Conservation (phyloP, 2,113 vertebrate species). For the Morone chrysops region DNA sequence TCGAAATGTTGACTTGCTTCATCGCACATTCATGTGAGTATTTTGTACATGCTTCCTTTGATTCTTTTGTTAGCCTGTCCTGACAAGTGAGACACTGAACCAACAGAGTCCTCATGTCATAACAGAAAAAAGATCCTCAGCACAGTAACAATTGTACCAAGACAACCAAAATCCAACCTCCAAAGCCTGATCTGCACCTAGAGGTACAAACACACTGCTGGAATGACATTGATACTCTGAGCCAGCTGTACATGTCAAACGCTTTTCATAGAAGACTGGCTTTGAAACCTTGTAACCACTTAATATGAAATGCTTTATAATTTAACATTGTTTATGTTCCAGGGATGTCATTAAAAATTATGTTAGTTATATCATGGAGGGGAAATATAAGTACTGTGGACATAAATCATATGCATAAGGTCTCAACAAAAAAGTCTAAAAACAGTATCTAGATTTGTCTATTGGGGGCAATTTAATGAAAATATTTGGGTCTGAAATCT, state of each 20-base stretch:
- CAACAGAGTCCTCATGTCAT: conserved; percentile 52
- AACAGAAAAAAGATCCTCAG: conserved; percentile 40
- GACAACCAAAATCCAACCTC: conserved; percentile 19
- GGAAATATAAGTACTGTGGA: background rate
- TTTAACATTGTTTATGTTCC: conserved; percentile 5
- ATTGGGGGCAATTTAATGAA: background rate
- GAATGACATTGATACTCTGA: conserved; percentile 48
- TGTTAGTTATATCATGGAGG: conserved; percentile 1
- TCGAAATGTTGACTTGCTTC: conserved; percentile 6
- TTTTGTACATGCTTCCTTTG: conserved; percentile 16
- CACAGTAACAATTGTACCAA: conserved; percentile 10
- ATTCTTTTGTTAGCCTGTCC: conserved; percentile 37
- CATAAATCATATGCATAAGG: background rate
- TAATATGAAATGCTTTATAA: background rate
- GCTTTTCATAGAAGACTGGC: background rate
- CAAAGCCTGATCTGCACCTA: conserved; percentile 26
- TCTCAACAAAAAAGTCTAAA: background rate
- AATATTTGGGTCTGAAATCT: background rate
- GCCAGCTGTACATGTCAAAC: conserved; percentile 24
- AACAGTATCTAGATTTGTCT: background rate
- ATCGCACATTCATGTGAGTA: conserved; percentile 13
- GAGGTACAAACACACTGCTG: conserved; percentile 28
- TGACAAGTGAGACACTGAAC: conserved; percentile 61
- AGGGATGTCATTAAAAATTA: conserved; percentile 5
- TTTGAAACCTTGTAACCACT: conserved; percentile 33